Percentiles rank a stretch among this genome's conserved stretches.
Evolutionary conservation across 2,113 vertebrate genomes (phyloP).

Genomic region (Oreochromis tanganicae): DNA sequence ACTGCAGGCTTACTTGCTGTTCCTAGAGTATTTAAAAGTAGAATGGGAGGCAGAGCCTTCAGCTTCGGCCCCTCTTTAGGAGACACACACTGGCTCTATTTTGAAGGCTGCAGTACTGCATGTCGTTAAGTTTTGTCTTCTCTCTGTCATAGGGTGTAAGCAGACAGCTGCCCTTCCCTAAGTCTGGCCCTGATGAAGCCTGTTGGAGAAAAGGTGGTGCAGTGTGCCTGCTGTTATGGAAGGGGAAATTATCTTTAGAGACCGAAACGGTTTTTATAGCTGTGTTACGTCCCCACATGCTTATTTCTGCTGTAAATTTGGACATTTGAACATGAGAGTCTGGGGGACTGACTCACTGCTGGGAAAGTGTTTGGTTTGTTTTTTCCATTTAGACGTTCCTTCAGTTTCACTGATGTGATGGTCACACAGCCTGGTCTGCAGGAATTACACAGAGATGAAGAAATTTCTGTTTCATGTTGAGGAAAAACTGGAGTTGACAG

Average conservation of each 20-base stretch:
- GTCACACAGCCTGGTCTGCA: neutral
- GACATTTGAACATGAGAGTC: neutral
- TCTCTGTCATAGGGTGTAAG: neutral
- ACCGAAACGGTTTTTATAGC: neutral
- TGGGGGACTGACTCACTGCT: neutral
- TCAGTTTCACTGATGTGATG: neutral
- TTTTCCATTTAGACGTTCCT: neutral
- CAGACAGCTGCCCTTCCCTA: neutral
- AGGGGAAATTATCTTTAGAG: fast-evolving
- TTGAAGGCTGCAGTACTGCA: neutral
- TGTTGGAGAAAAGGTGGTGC: neutral
- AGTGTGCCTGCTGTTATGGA: neutral
- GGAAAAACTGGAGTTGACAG: neutral
- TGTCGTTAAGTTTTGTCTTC: neutral
- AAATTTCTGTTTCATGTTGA: fast-evolving
- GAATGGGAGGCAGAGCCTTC: neutral
- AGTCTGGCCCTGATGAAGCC: neutral
- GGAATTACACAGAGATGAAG: neutral
- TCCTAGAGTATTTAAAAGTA: neutral
- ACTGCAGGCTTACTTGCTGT: neutral
- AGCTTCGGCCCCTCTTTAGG: neutral
- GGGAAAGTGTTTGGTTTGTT: neutral
- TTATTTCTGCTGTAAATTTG: neutral
- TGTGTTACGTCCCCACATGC: neutral
- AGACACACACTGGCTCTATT: neutral